A percentile compares a stretch with the other conserved stretches of the same genome.
Conservation (phyloP, 1,140 invertebrate genomes). For the Homalodisca vitripennis region DNA sequence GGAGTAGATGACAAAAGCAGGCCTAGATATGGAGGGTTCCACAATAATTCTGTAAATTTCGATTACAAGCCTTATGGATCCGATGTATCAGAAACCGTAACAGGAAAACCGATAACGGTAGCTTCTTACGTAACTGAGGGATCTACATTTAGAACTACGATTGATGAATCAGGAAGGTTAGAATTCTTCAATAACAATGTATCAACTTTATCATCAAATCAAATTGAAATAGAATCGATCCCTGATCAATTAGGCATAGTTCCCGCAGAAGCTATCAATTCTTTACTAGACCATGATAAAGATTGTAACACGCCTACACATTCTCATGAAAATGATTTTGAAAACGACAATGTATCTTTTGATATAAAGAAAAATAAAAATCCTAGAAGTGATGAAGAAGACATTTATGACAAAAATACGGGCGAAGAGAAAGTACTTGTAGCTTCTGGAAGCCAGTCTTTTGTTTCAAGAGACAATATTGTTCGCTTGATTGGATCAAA, state of each 20-base stretch:
- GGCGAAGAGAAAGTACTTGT: constrained; percentile 41
- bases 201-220: constrained; percentile 9
- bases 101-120: constrained; percentile 28
- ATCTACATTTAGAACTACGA: background rate
- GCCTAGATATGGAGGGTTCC: constrained; percentile 52
- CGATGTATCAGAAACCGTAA: constrained; percentile 42
- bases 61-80: constrained; percentile 48
- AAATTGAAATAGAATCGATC: constrained; percentile 27
- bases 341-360: no score
- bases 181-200: constrained; percentile 5
- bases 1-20: constrained; percentile 45
- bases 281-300: background rate
- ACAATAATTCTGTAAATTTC: constrained; percentile 51
- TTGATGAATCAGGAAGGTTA: background rate
- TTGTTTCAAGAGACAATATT: constrained; percentile 49
- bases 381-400: no score
- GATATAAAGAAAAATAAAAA: no score
- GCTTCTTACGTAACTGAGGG: constrained; percentile 5
- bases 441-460: constrained; percentile 41
- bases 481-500: constrained; percentile 36
- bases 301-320: background rate
- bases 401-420: constrained; percentile 1
- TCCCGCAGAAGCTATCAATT: constrained; percentile 38
- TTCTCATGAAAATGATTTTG: background rate
- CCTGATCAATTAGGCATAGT: constrained; percentile 28